Conservation (phyloP, 1,140 invertebrate genomes). For the Tetramorium parvispinum region DNA sequence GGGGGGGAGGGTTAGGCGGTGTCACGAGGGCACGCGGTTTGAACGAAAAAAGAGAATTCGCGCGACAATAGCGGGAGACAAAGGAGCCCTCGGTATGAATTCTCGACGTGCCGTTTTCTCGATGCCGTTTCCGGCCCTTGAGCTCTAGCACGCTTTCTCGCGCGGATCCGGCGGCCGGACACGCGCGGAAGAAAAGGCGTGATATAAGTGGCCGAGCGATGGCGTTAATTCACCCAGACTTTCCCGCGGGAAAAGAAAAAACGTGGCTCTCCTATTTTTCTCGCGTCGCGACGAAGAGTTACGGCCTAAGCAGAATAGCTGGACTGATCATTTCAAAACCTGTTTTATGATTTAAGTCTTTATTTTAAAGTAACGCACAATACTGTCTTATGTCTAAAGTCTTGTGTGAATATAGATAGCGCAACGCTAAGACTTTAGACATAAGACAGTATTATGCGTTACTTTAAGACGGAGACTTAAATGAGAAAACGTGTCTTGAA, state of each 20-base stretch:
- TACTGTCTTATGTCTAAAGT: too few relatives aligned
- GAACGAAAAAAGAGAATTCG: background rate
- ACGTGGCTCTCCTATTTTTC: constrained; percentile 5
- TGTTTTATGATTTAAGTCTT: too few relatives aligned
- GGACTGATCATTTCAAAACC: too few relatives aligned
- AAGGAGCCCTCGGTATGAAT: constrained; percentile 31
- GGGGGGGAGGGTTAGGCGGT: background rate
- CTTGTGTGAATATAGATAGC: too few relatives aligned
- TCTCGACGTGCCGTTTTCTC: constrained; percentile 40
- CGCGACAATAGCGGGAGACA: constrained; percentile 38
- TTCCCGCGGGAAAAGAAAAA: background rate
- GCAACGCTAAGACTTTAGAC: too few relatives aligned
- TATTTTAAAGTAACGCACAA: too few relatives aligned
- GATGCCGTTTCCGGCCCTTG: constrained; percentile 39
- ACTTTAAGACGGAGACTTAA: too few relatives aligned
- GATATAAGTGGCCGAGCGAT: background rate
- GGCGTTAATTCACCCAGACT: constrained; percentile 15
- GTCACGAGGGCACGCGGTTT: background rate
- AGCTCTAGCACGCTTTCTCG: background rate
- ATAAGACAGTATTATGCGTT: too few relatives aligned
- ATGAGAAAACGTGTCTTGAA: too few relatives aligned
- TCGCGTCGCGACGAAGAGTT: background rate
- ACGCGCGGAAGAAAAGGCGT: background rate
- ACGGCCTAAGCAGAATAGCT: too few relatives aligned
- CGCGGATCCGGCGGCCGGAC: background rate